Conservation (phyloP, 2,113 vertebrate genomes). For the Platycercus adscitus region DNA sequence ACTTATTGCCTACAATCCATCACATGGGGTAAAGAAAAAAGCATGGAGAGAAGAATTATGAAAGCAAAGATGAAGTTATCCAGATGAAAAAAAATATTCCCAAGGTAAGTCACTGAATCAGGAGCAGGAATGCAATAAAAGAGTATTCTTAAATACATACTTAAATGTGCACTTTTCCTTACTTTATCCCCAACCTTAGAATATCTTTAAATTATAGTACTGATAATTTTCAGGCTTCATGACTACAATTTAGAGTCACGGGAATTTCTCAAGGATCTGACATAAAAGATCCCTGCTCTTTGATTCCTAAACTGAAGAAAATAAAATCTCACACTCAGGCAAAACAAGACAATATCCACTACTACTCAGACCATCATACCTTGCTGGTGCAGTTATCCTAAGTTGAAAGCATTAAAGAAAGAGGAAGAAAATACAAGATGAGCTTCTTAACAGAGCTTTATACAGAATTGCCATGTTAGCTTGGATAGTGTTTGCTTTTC, state of each 20-base stretch:
- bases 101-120: not conserved
- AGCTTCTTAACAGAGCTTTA: constrained; percentile 1
- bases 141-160: not conserved
- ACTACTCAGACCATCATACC: constrained; percentile 77
- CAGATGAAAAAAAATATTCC: not conserved
- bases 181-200: not conserved
- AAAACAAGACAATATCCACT: not conserved
- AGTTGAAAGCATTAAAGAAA: constrained; percentile 81
- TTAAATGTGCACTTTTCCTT: not conserved
- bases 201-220: not conserved
- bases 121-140: not conserved
- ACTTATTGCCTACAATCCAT: not conserved
- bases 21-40: not conserved
- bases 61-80: not conserved
- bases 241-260: not conserved
- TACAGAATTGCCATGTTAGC: not conserved
- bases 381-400: constrained; percentile 99
- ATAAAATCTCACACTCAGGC: not conserved
- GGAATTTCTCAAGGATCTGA: not conserved
- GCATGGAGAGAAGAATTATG: not conserved
- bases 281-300: not conserved
- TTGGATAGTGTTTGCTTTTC: not conserved
- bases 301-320: not conserved
- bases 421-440: constrained; percentile 61
- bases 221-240: not conserved